Conservation (phyloP, 2,113 vertebrate genomes). For the Pterocles burchelli region DNA sequence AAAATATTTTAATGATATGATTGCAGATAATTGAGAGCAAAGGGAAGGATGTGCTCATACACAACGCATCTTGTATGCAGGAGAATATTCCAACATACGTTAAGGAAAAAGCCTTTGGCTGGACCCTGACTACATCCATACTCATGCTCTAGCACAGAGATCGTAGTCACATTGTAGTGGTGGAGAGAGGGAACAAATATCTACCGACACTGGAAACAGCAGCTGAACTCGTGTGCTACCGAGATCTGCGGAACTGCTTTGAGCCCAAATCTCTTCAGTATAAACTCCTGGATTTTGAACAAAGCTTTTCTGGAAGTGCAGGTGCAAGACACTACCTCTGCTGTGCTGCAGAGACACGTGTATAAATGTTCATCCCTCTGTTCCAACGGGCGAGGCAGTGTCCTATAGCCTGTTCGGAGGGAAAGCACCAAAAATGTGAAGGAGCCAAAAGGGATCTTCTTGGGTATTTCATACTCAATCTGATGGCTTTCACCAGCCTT, state of each 20-base stretch:
- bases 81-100: not conserved
- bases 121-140: not conserved
- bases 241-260: not conserved
- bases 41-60: not conserved
- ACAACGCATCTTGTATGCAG: accelerated
- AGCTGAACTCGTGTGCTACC: not conserved
- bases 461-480: not conserved
- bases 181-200: not conserved
- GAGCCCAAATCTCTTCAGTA: not conserved
- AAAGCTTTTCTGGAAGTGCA: not conserved
- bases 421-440: not conserved
- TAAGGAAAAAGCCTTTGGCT: not conserved
- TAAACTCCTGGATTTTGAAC: not conserved
- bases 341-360: accelerated
- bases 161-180: not conserved
- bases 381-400: not conserved
- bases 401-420: not conserved
- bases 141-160: not conserved
- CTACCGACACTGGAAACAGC: not conserved
- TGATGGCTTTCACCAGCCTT: not conserved
- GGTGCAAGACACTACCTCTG: not conserved
- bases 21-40: not conserved
- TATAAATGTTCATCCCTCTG: not conserved
- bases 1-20: not conserved
- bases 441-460: not conserved